Percentiles rank a stretch among this genome's conserved stretches.
phyloP scores from a whole-genome alignment of 2,113 vertebrate genomes.

The Hipposideros armiger region DNA sequence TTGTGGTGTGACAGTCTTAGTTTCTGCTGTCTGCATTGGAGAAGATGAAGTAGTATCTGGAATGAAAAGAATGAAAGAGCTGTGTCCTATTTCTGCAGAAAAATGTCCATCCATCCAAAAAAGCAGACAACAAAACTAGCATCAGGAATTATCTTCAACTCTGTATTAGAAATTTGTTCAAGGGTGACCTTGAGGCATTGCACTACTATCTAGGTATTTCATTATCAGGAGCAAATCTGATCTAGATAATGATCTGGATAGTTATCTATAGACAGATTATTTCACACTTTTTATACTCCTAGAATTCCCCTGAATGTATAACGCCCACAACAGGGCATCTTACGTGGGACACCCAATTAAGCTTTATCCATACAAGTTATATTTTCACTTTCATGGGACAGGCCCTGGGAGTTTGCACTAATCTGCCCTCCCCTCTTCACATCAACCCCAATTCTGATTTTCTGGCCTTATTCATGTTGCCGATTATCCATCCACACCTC shows the following conservation, averaged over 20 bases:
- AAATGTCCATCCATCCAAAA: background rate
- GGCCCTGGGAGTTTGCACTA: background rate
- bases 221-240: background rate
- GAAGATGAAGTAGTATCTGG: background rate
- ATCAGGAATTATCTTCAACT: background rate
- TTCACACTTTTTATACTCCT: background rate
- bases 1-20: background rate
- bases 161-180: background rate
- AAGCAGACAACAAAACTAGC: background rate
- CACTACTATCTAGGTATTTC: background rate
- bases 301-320: background rate
- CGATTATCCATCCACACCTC: background rate
- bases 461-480: background rate
- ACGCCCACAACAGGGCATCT: background rate
- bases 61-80: background rate
- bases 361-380: background rate
- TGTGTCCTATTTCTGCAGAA: background rate
- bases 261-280: no score
- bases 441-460: background rate
- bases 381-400: background rate
- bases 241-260: background rate
- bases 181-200: background rate
- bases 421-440: background rate
- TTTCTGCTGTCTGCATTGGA: background rate
- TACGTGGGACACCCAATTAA: background rate